phyloP scores from a whole-genome alignment of 2,797 vertebrate species.

The Gorsachius magnificus region DNA sequence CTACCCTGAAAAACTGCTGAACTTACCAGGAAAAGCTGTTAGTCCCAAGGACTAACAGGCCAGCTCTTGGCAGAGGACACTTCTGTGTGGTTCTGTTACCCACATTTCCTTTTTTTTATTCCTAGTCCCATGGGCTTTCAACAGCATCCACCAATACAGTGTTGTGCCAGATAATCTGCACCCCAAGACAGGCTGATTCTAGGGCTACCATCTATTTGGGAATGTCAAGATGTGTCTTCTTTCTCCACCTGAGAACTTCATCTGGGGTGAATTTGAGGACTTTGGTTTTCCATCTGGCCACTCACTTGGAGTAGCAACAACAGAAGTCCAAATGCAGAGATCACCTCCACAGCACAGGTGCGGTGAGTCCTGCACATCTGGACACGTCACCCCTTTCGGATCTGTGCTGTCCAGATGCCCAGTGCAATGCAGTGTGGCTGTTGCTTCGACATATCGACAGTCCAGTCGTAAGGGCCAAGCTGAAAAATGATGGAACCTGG shows the following conservation, averaged over 20 bases:
- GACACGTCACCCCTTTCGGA: background rate
- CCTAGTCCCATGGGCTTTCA: background rate
- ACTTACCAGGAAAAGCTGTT: constrained; percentile 1
- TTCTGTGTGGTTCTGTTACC: background rate
- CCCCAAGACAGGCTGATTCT: background rate
- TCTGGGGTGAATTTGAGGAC: background rate
- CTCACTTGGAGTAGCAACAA: background rate
- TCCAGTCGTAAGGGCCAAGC: fast-evolving
- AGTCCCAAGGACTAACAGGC: background rate
- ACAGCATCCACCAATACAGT: background rate
- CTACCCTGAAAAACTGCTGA: constrained; percentile 57
- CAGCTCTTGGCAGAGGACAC: background rate
- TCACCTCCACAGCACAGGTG: background rate
- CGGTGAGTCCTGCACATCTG: background rate
- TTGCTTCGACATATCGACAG: background rate
- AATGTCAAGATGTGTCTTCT: background rate
- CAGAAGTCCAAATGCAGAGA: background rate
- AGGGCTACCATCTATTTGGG: background rate
- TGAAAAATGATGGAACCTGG: background rate
- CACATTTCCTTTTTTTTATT: background rate
- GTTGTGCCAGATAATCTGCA: background rate
- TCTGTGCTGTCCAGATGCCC: background rate
- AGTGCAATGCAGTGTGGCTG: background rate
- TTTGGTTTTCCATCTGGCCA: background rate
- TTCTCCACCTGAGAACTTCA: background rate